Evolutionary conservation across 1,140 invertebrate genomes (phyloP).

Genomic region (Mya arenaria): DNA sequence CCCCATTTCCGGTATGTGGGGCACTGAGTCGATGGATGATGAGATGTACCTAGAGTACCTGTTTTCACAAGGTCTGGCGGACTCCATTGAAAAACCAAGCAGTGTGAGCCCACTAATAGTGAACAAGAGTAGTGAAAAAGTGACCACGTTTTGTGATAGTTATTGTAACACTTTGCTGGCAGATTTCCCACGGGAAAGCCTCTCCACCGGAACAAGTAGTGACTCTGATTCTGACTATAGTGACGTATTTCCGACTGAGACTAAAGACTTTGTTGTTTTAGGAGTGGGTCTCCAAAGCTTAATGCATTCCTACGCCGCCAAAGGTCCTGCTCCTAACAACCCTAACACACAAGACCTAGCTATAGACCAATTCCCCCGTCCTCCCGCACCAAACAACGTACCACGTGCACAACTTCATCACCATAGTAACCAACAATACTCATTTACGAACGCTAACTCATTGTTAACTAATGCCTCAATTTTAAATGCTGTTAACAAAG

Average conservation of each 20-base stretch:
- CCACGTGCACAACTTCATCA: conserved; percentile 36
- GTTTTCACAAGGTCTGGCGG: conserved; percentile 76
- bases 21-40: conserved; percentile 72
- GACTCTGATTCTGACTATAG: conserved; percentile 23
- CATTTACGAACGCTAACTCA: conserved; percentile 58
- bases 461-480: conserved; percentile 63
- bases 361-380: conserved; percentile 42
- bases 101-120: conserved; percentile 57
- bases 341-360: conserved; percentile 13
- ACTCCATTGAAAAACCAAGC: conserved; percentile 66
- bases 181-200: conserved; percentile 27
- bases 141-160: conserved; percentile 65
- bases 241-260: conserved; percentile 62
- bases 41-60: conserved; percentile 75
- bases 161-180: conserved; percentile 57
- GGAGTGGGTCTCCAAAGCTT: conserved; percentile 80
- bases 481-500: conserved; percentile 60
- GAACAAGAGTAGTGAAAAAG: conserved; percentile 54
- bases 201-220: not conserved
- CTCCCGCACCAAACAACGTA: conserved; percentile 5
- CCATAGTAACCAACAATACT: conserved; percentile 34
- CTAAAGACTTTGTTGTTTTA: conserved; percentile 77
- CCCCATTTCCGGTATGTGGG: conserved; percentile 65
- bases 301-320: conserved; percentile 74
- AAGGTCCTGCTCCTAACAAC: conserved; percentile 36